phyloP scores from a whole-genome alignment of 92 coral and sea anemone species.

The Pocillopora meandrina region DNA sequence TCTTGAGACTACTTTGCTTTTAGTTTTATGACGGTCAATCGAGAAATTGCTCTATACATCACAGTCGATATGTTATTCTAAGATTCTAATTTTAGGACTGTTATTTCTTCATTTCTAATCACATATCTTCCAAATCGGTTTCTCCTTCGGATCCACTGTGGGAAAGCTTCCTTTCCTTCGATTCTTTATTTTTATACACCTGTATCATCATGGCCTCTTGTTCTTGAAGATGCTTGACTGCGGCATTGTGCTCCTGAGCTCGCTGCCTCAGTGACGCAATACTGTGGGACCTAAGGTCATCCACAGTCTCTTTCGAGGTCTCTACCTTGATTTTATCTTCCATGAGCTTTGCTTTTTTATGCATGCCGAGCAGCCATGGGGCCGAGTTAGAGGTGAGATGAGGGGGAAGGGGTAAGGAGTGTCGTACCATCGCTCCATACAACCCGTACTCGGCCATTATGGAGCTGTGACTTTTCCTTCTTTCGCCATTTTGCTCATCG shows the following conservation, averaged over 20 bases:
- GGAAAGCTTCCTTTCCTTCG: conserved; percentile 14
- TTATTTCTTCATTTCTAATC: neutral
- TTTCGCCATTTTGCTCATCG: conserved; percentile 99
- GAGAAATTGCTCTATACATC: neutral
- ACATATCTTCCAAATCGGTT: conserved; percentile 21
- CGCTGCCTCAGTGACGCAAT: conserved; percentile 91
- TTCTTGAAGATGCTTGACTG: conserved; percentile 49
- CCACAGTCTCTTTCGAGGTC: conserved; percentile 53
- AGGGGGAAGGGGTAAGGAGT: conserved; percentile 99
- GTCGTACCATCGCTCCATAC: conserved; percentile 99
- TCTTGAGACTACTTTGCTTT: no score
- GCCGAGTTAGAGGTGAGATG: conserved; percentile 93
- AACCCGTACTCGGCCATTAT: conserved; percentile 99
- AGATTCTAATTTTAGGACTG: no score
- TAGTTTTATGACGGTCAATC: neutral
- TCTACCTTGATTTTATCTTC: conserved; percentile 59
- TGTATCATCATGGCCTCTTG: conserved; percentile 53
- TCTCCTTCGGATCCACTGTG: conserved; percentile 24
- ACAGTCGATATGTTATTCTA: neutral
- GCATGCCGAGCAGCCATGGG: conserved; percentile 98
- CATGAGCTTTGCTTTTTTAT: conserved; percentile 86
- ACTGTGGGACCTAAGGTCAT: conserved; percentile 84
- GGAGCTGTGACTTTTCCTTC: conserved; percentile 96
- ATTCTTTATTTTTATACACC: conserved; percentile 15
- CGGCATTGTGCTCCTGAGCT: conserved; percentile 85